Conservation (phyloP, 2,797 vertebrate species). For the Balearica regulorum region DNA sequence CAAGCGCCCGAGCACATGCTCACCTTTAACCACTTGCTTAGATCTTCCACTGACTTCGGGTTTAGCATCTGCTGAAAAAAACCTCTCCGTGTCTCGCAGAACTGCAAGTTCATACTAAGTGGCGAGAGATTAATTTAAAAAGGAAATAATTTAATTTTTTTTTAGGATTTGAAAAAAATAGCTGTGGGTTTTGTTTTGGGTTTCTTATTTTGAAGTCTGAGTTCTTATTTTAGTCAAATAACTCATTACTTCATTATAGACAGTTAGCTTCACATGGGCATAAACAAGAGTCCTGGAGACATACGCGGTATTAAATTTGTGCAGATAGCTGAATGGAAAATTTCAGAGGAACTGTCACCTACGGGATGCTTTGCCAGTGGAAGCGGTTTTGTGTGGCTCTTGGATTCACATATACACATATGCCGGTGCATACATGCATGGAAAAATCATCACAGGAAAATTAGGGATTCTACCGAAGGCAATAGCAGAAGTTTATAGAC, state of each 20-base stretch:
- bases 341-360: background rate
- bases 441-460: background rate
- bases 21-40: background rate
- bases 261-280: slow-evolving; percentile 5
- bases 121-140: slow-evolving; percentile 16
- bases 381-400: background rate
- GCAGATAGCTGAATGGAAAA: slow-evolving; percentile 8
- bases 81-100: background rate
- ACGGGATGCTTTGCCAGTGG: background rate
- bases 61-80: slow-evolving; percentile 2
- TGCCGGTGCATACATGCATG: background rate
- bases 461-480: background rate
- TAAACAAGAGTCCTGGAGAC: slow-evolving; percentile 8
- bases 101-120: background rate
- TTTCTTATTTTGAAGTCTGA: slow-evolving; percentile 43
- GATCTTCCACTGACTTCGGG: background rate
- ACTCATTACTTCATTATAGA: slow-evolving; percentile 21
- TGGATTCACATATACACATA: background rate
- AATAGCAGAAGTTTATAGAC: background rate
- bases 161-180: slow-evolving; percentile 22
- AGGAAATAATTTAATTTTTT: slow-evolving; percentile 9
- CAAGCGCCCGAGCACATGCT: background rate
- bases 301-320: background rate
- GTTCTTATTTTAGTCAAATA: slow-evolving; percentile 43
- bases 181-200: slow-evolving; percentile 17